A percentile compares a stretch with the other conserved stretches of the same genome.
phyloP scores from a whole-genome alignment of 2,888 invertebrate genomes.

The Trachelus iudaicus region DNA sequence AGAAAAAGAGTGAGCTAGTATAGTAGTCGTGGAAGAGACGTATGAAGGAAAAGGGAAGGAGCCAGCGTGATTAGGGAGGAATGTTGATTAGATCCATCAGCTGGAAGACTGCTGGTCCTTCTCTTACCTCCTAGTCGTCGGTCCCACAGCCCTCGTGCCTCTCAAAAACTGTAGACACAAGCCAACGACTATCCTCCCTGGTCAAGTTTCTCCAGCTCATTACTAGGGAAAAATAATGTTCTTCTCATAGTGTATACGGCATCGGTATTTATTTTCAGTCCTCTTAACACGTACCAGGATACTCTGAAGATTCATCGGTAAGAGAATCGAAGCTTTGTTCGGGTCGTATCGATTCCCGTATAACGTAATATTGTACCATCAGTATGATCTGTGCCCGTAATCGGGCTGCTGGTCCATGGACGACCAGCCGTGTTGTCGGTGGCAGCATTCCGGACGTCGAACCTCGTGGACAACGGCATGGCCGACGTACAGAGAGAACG shows the following conservation, averaged over 20 bases:
- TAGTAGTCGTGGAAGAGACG: slow-evolving; percentile 4
- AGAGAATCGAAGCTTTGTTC: not conserved
- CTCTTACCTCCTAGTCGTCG: slow-evolving; percentile 22
- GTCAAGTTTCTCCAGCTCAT: not conserved
- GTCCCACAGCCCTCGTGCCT: slow-evolving; percentile 26
- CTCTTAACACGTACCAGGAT: not conserved
- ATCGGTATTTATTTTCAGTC: not conserved
- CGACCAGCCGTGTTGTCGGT: not conserved
- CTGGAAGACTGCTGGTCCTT: slow-evolving; percentile 44
- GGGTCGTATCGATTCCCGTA: not conserved
- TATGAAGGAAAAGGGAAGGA: slow-evolving; percentile 33
- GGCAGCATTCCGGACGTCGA: not conserved
- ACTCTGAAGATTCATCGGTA: not conserved
- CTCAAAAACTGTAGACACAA: slow-evolving; percentile 41
- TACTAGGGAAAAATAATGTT: not conserved
- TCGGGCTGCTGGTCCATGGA: not conserved
- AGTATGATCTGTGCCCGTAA: not conserved
- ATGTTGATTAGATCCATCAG: slow-evolving; percentile 66
- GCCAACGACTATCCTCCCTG: slow-evolving; percentile 21
- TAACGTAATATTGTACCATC: not conserved
- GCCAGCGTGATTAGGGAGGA: slow-evolving; percentile 62
- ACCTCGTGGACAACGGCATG: not conserved
- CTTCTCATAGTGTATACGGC: not conserved
- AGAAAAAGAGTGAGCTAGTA: slow-evolving; percentile 17
- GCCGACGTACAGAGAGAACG: not conserved